A percentile compares a stretch with the other conserved stretches of the same genome.
Conservation (phyloP, 1,140 invertebrate species). For the Armadillidium nasatum region DNA sequence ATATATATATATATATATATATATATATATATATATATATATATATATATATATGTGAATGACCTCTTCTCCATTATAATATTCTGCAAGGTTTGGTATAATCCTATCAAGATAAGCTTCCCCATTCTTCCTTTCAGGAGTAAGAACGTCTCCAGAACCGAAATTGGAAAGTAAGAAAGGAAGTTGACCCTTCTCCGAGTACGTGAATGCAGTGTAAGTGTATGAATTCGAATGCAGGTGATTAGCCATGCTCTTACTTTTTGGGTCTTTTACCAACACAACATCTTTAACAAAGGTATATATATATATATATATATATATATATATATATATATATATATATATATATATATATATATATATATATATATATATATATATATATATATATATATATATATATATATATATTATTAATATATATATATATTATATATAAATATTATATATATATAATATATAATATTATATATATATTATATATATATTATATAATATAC, state of each 20-base stretch:
- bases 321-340: no score
- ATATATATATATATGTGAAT: background rate
- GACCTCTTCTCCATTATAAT: background rate
- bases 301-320: no score
- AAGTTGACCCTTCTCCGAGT: background rate
- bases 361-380: no score
- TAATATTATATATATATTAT: no score
- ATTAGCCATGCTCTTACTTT: background rate
- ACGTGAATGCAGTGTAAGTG: background rate
- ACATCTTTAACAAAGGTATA: background rate
- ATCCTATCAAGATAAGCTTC: background rate
- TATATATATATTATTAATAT: background rate
- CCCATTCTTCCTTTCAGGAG: no score
- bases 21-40: no score
- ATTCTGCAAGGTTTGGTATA: background rate
- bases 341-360: no score
- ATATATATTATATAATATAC: no score
- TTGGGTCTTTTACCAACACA: background rate
- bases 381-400: no score
- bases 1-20: no score
- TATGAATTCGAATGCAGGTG: background rate
- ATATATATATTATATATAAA: constrained; percentile 1
- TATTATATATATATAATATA: background rate
- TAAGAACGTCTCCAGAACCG: background rate
- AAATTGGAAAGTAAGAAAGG: background rate